These are phyloP conservation scores for Frankliniella intonsa DNA, from an alignment of 2,888 invertebrate species.

Conservation along the genomic window DNA sequence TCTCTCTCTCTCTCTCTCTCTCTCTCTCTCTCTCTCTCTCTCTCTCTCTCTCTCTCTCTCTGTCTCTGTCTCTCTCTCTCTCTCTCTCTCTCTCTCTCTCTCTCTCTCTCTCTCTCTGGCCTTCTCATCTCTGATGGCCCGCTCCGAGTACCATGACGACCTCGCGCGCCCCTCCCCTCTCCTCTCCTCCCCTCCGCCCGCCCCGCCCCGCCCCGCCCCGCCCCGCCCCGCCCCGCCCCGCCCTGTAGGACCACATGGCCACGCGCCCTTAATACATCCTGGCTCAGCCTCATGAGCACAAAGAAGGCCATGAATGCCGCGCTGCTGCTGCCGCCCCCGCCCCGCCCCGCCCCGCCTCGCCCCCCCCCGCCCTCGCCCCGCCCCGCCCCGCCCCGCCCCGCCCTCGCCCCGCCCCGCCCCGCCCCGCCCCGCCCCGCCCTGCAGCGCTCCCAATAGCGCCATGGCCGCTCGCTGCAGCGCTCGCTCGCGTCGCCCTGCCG, in stretches of 20 bases:
- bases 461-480: too few species aligned
- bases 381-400: too few species aligned
- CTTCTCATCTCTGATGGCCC: background rate
- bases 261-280: too few species aligned
- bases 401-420: too few species aligned
- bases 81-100: constrained; percentile 3
- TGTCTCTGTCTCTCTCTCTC: background rate
- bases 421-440: too few species aligned
- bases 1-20: constrained; percentile 18
- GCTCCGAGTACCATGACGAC: background rate
- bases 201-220: background rate
- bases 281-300: too few species aligned
- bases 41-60: constrained; percentile 8
- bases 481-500: too few species aligned
- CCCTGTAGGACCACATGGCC: background rate
- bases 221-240: background rate
- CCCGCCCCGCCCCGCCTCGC: too few species aligned
- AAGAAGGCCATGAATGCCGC: too few species aligned
- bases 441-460: too few species aligned
- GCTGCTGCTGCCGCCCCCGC: too few species aligned
- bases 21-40: constrained; percentile 18
- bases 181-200: background rate
- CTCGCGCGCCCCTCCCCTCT: background rate
- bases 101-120: background rate
- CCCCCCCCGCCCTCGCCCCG: too few species aligned